These are phyloP conservation scores for Rhinichthys osculus DNA, from an alignment of 2,797 vertebrate genomes.

Conservation along the genomic window DNA sequence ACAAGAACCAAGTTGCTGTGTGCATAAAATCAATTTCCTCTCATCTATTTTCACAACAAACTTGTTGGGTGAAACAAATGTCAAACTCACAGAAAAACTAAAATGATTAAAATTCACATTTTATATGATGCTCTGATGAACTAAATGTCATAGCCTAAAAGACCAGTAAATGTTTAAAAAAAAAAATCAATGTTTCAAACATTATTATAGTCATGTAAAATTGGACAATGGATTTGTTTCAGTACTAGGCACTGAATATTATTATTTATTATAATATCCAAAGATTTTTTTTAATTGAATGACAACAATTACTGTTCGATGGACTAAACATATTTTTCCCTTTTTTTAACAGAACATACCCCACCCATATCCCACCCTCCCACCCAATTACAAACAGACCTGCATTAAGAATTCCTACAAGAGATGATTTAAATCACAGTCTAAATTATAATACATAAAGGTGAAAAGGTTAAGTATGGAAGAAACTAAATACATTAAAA, in stretches of 20 bases:
- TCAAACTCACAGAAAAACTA: slow-evolving; percentile 25
- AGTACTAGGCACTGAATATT: not conserved
- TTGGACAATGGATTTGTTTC: not conserved
- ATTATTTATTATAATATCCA: too few relatives aligned
- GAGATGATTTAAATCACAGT: too few relatives aligned
- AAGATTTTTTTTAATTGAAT: too few relatives aligned
- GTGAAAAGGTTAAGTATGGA: too few relatives aligned
- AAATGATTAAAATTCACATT: slow-evolving; percentile 29
- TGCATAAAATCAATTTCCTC: slow-evolving; percentile 21
- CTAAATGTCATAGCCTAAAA: not conserved
- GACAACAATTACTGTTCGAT: too few relatives aligned
- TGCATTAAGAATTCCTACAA: too few relatives aligned
- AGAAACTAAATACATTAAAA: too few relatives aligned
- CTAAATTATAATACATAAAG: too few relatives aligned
- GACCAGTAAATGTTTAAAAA: not conserved
- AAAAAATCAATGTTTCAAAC: not conserved
- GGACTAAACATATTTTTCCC: too few relatives aligned
- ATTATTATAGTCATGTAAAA: not conserved
- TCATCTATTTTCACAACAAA: slow-evolving; percentile 1
- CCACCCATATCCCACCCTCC: too few relatives aligned
- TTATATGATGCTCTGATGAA: slow-evolving; percentile 18
- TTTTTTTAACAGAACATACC: too few relatives aligned
- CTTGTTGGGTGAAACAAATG: slow-evolving; percentile 24
- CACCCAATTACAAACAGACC: too few relatives aligned
- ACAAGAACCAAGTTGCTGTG: slow-evolving; percentile 37